A percentile compares a stretch with the other conserved stretches of the same genome.
These are phyloP conservation scores for Oncorhynchus kisutch DNA, from an alignment of 2,113 vertebrate species.

Conservation along the genomic window DNA sequence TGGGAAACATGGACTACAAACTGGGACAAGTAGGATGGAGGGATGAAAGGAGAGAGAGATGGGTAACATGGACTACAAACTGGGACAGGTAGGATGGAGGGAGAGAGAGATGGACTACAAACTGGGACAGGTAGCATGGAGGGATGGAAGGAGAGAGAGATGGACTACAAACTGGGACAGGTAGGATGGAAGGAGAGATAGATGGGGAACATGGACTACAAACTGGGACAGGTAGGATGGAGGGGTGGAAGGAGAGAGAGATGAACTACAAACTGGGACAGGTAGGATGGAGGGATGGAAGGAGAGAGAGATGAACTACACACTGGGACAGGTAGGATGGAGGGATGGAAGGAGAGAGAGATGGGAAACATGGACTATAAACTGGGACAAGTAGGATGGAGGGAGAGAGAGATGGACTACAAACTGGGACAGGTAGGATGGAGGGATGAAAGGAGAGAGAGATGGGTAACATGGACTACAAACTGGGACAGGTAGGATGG, in stretches of 20 bases:
- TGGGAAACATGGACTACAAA: too few relatives aligned
- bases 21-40: conserved; percentile 85
- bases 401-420: too few relatives aligned
- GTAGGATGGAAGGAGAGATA: conserved; percentile 80
- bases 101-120: conserved; percentile 84
- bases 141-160: conserved; percentile 83
- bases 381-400: too few relatives aligned
- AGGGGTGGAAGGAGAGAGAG: conserved; percentile 44
- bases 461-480: too few relatives aligned
- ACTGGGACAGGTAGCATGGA: conserved; percentile 84
- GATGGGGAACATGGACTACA: conserved; percentile 93
- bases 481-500: too few relatives aligned
- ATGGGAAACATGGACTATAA: too few relatives aligned
- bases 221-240: conserved; percentile 86
- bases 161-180: conserved; percentile 34
- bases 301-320: conserved; percentile 86
- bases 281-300: too few relatives aligned
- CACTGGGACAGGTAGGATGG: conserved; percentile 86
- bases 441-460: too few relatives aligned
- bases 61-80: conserved; percentile 81
- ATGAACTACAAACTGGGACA: conserved; percentile 77
- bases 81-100: conserved; percentile 83
- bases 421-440: too few relatives aligned
- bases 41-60: too few relatives aligned
- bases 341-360: too few relatives aligned